Conservation (phyloP, 2,113 vertebrate genomes). For the Sceloporus undulatus region DNA sequence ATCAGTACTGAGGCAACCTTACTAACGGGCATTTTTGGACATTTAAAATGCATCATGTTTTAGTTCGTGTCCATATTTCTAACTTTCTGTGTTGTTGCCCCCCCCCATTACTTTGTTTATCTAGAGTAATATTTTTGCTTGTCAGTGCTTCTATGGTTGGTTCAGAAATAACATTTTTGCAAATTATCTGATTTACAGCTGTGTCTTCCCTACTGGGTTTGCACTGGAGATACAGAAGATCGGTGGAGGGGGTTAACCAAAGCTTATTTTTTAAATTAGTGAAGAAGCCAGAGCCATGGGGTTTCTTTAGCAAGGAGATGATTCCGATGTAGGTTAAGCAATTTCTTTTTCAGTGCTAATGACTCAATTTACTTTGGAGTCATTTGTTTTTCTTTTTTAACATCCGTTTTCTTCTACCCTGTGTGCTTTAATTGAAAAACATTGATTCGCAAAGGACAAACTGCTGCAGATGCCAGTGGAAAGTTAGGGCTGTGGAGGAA, state of each 20-base stretch:
- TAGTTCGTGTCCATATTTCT: background rate
- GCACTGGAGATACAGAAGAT: background rate
- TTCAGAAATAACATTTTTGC: background rate
- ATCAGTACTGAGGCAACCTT: too few species aligned
- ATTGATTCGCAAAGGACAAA: slow-evolving; percentile 40
- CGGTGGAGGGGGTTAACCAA: background rate
- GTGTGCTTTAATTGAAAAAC: slow-evolving; percentile 33
- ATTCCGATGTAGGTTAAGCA: slow-evolving; percentile 20
- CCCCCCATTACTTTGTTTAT: background rate
- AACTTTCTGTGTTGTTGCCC: background rate
- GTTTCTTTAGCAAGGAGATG: slow-evolving; percentile 34
- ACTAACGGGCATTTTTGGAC: background rate
- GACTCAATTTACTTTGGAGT: slow-evolving; percentile 31
- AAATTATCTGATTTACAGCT: slow-evolving; percentile 31
- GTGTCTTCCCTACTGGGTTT: slow-evolving; percentile 1
- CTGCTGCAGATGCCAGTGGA: slow-evolving; percentile 18
- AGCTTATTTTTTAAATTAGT: background rate
- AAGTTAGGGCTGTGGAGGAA: background rate
- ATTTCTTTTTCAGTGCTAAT: slow-evolving; percentile 36
- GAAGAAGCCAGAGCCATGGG: slow-evolving; percentile 3
- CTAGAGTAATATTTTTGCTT: slow-evolving; percentile 5
- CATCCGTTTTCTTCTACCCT: slow-evolving; percentile 26
- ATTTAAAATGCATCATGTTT: background rate
- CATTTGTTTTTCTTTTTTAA: slow-evolving; percentile 29
- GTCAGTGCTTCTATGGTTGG: background rate